Evolutionary conservation across 2,888 invertebrate genomes (phyloP), one percentile per base, ranked within the genome.

Genomic region (Helobdella robusta): DNA sequence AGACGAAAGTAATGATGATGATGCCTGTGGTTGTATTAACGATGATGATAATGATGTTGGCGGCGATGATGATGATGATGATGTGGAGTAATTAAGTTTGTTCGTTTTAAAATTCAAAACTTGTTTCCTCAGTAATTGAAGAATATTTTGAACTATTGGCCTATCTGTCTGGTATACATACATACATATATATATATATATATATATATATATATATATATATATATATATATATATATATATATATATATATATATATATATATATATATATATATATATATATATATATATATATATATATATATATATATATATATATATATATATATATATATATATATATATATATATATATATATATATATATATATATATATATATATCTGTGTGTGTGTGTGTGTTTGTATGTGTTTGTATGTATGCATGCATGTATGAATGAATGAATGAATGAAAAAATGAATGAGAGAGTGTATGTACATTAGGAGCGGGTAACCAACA

Each of bases 381-480:
- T 40, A n/a, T 40, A 40, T 40, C 11, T 40, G n/a, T 40, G 44
- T 40, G n/a, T 40, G 44, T 40, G n/a, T 40, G 44, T 40, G n/a
- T 64, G 69, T 69, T 64, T 70, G 68, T 65, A 68, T 69, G 68
- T 71, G 66, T 64, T 67, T 69, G 69, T 68, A 68, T 67, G 68
- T 40, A 40, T 40, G 44, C n/a, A 40, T 40, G 44, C n/a, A 40
- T 40, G 44, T 40, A 40, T 40, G 44, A 15, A 40, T 40, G 44
- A 15, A 40, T 40, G 44, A 15, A 40, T 40, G 44, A 15, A 40
- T 40, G 44, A 15, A 40, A 15, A n/a, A 15, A 40, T 64, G 69
- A 68, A 65, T 70, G 68, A 66, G 68, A 68, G 68, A 70, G 66
- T 64, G 68, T 69, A 69, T 68, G 68, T n/a, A n/a, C n/a, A n/a